Evolutionary conservation across 2,888 invertebrate genomes (phyloP), one percentile per base, ranked within the genome.

Genomic region (Liopterus haemorrhoidalis): DNA sequence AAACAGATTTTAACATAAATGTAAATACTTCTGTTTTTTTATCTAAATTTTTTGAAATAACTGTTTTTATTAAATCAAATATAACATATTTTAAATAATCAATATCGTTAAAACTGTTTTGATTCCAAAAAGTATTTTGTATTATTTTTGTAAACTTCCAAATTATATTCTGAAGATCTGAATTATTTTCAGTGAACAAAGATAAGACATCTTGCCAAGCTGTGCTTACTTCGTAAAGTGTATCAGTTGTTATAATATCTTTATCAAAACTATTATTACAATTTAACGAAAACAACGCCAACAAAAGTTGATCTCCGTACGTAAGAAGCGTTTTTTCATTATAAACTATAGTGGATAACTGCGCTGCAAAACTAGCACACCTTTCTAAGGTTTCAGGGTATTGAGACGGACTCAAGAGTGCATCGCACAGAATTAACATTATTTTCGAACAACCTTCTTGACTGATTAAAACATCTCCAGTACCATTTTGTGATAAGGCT

Each of bases 161-260:
- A 9, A 63, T 57, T 30, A 70, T 51, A 11, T 55, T 44, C 22
- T 58, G 45, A 30, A 69, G 59, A 44, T 62, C 57, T 3, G 49
- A 49, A n/a, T 42, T 52, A 8, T 49, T 31, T 2, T 55, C 28
- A 18, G 48, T 49, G 22, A 64, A 47, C 5, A 55, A 64, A 1
- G 67, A 65, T 3, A 76, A 52, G 5, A 71, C 70, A 61, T 76
- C 76, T 57, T 73, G 75, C 77, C 78, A 78, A 27, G 76, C 71
- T 11, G 73, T 70, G 14, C 70, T 72, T 25, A 72, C 65, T 63
- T 78, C 78, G 69, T 70, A 69, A 53, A 76, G 63, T 8, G 76
- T 74, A 50, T 74, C 76, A 45, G 64, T 49, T 1, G 69, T 63
- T 41, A 74, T 44, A 12, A 57, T 57, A 54, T 55, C 70, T 54